These are phyloP conservation scores for Hirundo rustica DNA, from an alignment of 2,797 vertebrate species.

Conservation along the genomic window DNA sequence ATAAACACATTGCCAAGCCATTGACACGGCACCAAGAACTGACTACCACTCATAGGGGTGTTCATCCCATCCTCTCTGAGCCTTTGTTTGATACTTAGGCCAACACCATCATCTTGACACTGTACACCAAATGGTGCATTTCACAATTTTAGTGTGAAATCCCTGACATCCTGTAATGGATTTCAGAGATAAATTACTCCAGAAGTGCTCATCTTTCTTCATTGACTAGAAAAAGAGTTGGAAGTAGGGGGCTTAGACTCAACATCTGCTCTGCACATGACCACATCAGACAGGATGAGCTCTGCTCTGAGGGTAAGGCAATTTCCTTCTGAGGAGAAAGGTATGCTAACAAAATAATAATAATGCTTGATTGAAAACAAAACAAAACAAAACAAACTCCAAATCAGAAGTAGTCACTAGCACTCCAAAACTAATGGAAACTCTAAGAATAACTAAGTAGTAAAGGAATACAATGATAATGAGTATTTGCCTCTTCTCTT, in stretches of 20 bases:
- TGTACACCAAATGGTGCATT: not conserved
- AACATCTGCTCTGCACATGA: not conserved
- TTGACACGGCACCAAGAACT: not conserved
- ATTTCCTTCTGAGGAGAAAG: conserved; percentile 10
- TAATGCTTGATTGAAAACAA: not conserved
- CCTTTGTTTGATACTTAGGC: not conserved
- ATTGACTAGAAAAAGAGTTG: not conserved
- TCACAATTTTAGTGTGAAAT: not conserved
- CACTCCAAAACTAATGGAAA: not conserved
- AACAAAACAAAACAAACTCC: not conserved
- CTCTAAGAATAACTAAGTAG: not conserved
- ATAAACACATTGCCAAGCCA: not conserved
- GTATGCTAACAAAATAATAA: not conserved
- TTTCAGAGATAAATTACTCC: not conserved
- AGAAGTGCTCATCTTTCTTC: not conserved
- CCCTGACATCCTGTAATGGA: not conserved
- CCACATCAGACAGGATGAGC: not conserved
- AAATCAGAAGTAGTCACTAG: not conserved
- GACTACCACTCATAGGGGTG: not conserved
- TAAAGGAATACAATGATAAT: not conserved
- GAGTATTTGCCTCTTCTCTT: not conserved
- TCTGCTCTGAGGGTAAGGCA: not conserved
- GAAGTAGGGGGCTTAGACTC: not conserved
- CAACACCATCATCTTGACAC: not conserved
- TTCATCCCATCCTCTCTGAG: not conserved